These are phyloP conservation scores for Dilophus febrilis DNA, from an alignment of 2,888 invertebrate genomes.

Conservation along the genomic window DNA sequence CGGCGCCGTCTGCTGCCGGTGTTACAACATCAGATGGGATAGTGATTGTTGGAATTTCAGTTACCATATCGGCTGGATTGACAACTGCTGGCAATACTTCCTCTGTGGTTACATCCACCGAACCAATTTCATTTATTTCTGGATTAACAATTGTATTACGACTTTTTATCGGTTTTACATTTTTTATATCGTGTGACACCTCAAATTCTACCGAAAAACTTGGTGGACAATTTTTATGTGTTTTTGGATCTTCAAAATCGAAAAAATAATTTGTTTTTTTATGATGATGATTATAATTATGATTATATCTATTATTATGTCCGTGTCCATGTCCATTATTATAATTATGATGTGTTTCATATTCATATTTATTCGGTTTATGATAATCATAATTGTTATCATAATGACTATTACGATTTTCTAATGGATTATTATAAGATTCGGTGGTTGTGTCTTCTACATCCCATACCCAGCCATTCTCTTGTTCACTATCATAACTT, in stretches of 20 bases:
- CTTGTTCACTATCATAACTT: slow-evolving; percentile 1
- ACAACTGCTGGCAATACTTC: neutral
- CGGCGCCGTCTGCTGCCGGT: neutral
- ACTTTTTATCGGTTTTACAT: slow-evolving; percentile 2
- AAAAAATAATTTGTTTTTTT: neutral
- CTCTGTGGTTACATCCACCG: neutral
- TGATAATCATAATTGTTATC: neutral
- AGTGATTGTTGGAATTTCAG: neutral
- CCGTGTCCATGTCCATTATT: slow-evolving; percentile 3
- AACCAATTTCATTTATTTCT: neutral
- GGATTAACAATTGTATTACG: neutral
- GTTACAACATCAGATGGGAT: neutral
- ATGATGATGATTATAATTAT: neutral
- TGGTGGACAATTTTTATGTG: slow-evolving; percentile 23
- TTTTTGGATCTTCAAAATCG: slow-evolving; percentile 19
- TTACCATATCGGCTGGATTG: neutral
- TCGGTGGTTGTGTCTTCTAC: neutral
- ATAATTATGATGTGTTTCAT: slow-evolving; percentile 5
- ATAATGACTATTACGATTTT: slow-evolving; percentile 1
- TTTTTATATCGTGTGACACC: slow-evolving; percentile 6
- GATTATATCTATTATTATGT: neutral
- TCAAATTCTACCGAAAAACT: slow-evolving; percentile 18
- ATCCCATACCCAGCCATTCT: slow-evolving; percentile 23
- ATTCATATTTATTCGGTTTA: neutral
- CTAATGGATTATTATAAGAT: neutral